Base-by-base conservation (phyloP, 2,888 invertebrate genomes). In the Pachymerium ferrugineum region DNA sequence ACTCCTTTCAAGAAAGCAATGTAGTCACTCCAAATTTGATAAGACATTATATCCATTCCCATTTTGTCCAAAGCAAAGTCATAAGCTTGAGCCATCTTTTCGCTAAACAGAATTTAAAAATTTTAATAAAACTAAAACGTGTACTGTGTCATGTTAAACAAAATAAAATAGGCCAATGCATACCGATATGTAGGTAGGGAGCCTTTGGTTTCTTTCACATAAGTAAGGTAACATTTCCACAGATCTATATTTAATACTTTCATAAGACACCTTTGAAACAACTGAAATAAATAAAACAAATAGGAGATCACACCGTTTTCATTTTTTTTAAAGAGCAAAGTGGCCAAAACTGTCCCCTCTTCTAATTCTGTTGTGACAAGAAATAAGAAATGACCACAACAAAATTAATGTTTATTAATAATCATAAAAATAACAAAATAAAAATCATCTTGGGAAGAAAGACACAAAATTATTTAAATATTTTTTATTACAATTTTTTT, bases 71-170 rank as follows among this genome's bases (percentile, higher is more conserved):
- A 84, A 0, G 99, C 98, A 84, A 99, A 99, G 84, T 99, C 98
- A 83, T 98, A 99, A 0, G 99, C 98, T 83, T 99, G 97, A 0
- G 98, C 98, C 93, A 99, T 94, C 85, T 97, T 98, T 83, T 99
- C 99, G 81, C 98, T 97, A 81, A 30, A 72, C 6, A 42, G 2
- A 72, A 72, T 10, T 25, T 33, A 33, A 8, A 30, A 4, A 33
- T 35, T n/a, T 70, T 70, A 25, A 31, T 31, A 1, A 70, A 33
- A 12, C 16, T 42, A 10, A 42, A 35, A 8, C 16, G 42, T 33
- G 72, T 16, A 35, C 19, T 5, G 19, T 29, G 38, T 12, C 10
- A 35, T 12, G 12, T 35, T n/a, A 12, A 35, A 35, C 38, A 35
- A 12, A 35, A 35, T 10, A 35, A 35, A 35, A 35, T n/a, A 12